Evolutionary conservation across 2,113 vertebrate genomes (phyloP).

Genomic region (Chiloscyllium plagiosum): DNA sequence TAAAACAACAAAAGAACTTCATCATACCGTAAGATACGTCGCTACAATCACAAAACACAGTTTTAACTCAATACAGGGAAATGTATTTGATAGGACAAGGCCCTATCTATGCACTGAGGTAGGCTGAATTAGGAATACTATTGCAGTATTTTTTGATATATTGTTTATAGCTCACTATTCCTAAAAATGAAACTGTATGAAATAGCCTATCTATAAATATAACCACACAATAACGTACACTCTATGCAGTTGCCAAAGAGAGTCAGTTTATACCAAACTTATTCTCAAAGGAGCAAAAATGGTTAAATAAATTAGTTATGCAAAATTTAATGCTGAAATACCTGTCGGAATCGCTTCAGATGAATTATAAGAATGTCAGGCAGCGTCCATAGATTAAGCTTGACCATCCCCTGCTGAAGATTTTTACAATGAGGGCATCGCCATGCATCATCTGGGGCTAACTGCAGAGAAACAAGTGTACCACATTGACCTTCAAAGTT

Average conservation of each 20-base stretch:
- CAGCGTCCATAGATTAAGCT: slow-evolving; percentile 94
- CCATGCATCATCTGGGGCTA: slow-evolving; percentile 91
- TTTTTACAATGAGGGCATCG: slow-evolving; percentile 88
- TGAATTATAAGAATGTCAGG: slow-evolving; percentile 95
- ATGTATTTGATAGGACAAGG: neutral
- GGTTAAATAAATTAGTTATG: neutral
- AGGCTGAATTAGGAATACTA: neutral
- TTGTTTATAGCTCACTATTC: neutral
- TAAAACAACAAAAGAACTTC: neutral
- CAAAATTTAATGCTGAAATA: neutral
- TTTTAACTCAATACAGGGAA: neutral
- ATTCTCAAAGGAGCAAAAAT: neutral
- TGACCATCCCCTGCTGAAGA: slow-evolving; percentile 86
- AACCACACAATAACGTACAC: neutral
- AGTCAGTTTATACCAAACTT: neutral
- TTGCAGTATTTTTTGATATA: neutral
- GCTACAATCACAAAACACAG: neutral
- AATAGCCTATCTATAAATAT: neutral
- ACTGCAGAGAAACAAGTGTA: slow-evolving; percentile 52
- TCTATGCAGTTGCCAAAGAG: neutral
- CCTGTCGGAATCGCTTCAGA: slow-evolving; percentile 87
- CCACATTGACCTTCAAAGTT: neutral
- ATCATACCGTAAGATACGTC: neutral
- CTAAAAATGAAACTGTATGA: neutral
- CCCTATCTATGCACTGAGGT: too few species aligned